These are phyloP conservation scores for Papilio dardanus DNA, from an alignment of 1,140 invertebrate genomes.

Conservation along the genomic window DNA sequence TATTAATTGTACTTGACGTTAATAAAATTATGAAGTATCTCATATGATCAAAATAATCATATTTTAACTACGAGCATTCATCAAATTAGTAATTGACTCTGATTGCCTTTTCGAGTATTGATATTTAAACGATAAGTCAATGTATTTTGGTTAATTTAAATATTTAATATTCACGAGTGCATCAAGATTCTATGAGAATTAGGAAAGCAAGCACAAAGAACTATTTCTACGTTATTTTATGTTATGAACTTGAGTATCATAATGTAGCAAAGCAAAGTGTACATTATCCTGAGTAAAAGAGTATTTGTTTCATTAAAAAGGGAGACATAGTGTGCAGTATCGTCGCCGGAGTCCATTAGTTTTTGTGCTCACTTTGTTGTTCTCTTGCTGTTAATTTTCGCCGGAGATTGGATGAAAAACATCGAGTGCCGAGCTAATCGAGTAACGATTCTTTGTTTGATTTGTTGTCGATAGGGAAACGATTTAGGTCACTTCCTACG, in stretches of 20 bases:
- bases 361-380: slow-evolving; percentile 24
- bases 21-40: no score
- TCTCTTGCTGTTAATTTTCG: slow-evolving; percentile 34
- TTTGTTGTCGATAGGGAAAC: slow-evolving; percentile 22
- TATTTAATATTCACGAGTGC: neutral
- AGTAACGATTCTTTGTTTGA: slow-evolving; percentile 34
- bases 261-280: neutral
- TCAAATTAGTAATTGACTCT: neutral
- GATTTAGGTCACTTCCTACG: slow-evolving; percentile 6
- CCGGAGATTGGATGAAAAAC: slow-evolving; percentile 35
- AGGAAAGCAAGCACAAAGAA: no score
- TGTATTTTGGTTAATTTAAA: neutral
- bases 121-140: no score
- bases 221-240: neutral
- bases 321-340: neutral
- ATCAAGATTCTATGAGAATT: no score
- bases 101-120: neutral
- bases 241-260: neutral
- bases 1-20: neutral
- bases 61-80: no score
- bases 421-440: slow-evolving; percentile 29
- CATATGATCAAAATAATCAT: no score
- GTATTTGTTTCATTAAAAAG: slow-evolving; percentile 4
- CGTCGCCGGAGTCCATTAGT: slow-evolving; percentile 19
- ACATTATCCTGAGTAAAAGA: neutral